A percentile compares a stretch with the other conserved stretches of the same genome.
These are phyloP conservation scores for Mimas tiliae DNA, from an alignment of 2,888 invertebrate species.

Conservation along the genomic window DNA sequence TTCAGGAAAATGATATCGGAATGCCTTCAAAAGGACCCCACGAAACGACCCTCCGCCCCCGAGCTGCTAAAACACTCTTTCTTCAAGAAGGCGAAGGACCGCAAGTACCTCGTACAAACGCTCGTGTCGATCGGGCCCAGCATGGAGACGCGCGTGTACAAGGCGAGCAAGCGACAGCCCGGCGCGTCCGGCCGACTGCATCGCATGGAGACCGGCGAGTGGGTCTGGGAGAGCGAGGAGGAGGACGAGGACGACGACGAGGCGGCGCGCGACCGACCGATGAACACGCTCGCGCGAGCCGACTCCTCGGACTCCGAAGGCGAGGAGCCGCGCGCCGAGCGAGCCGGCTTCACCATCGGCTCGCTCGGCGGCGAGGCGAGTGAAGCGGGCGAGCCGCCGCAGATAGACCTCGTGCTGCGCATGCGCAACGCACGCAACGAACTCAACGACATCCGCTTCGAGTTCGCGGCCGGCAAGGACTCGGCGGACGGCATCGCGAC, in stretches of 20 bases:
- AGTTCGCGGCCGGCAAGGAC: conserved; percentile 96
- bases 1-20: conserved; percentile 99
- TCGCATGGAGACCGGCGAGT: conserved; percentile 97
- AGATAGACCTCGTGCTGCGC: conserved; percentile 93
- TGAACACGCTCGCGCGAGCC: conserved; percentile 85
- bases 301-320: conserved; percentile 86
- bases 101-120: conserved; percentile 94
- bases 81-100: conserved; percentile 99
- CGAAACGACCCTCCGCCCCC: conserved; percentile 97
- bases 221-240: conserved; percentile 99
- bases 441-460: conserved; percentile 99
- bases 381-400: conserved; percentile 74
- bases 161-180: conserved; percentile 92
- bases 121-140: conserved; percentile 94
- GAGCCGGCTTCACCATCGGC: conserved; percentile 67
- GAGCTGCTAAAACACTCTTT: conserved; percentile 99
- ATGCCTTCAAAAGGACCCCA: conserved; percentile 98
- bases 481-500: conserved; percentile 97
- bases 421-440: conserved; percentile 96
- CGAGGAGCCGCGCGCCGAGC: conserved; percentile 61
- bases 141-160: conserved; percentile 96
- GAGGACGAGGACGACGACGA: conserved; percentile 87
- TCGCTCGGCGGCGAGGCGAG: conserved; percentile 49
- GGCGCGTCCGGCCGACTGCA: conserved; percentile 94
- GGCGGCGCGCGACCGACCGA: conserved; percentile 85